Evolutionary conservation across 2,888 invertebrate species (phyloP), one percentile per base, ranked within the genome.

Genomic region (Caenorhabditis doughertyi): DNA sequence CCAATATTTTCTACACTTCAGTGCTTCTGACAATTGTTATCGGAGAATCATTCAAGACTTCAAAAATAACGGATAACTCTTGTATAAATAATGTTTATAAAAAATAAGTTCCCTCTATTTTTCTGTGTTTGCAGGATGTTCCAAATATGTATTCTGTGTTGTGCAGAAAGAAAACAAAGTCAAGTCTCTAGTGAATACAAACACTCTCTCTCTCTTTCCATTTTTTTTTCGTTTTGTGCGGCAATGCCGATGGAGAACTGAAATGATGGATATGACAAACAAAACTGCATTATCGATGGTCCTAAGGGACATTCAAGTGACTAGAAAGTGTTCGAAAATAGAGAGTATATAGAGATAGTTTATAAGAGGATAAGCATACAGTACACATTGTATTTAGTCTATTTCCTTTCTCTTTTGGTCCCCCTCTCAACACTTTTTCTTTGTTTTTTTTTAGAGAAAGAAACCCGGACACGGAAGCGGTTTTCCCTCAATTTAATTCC

Each of bases 221-320:
- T 13, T 9, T 25, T 65, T 65, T 65, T 51, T 65, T 47, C 51
- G 47, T 29, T 65, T 64, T 27, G 44, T 32, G 64, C 32, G 49
- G 65, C 35, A 32, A 29, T 32, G 21, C 32, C n/a, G 44, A 47
- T 35, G 25, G 49, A 49, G 39, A 29, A 55, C 25, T 47, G 71
- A 49, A 58, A 71, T 71, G 71, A 71, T 60, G 58, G 49, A 71
- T 71, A 71, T 71, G 71, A 71, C 71, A 58, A 70, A 71, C 71
- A 71, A 71, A 65, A 71, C 71, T 71, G 49, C 71, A 71, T 71
- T 71, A 71, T 71, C 60, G 71, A 71, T 60, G 58, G 56, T 71
- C 71, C 60, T 49, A 21, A 11, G 70, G 58, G 71, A 60, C 47
- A 5, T 56, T 70, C 18, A 55, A 70, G 44, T 47, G 44, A 56